A percentile compares a stretch with the other conserved stretches of the same genome.
Conservation (phyloP, 2,113 vertebrate genomes). For the Charadrius vociferus region DNA sequence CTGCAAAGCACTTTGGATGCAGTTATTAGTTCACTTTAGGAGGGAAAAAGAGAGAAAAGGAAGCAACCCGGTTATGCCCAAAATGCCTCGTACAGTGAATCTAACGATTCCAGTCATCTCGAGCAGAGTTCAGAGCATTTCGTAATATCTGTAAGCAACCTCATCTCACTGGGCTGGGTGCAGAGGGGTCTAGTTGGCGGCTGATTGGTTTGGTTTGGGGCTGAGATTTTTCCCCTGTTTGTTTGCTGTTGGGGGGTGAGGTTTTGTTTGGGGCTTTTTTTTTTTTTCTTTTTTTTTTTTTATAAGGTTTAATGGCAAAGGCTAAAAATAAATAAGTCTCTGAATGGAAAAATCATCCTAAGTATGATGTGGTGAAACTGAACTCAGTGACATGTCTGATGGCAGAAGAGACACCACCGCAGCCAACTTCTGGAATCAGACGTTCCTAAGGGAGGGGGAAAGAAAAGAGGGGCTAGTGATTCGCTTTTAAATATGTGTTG, state of each 20-base stretch:
- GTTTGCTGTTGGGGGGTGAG: not conserved
- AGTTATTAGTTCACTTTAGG: not conserved
- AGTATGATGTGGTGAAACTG: slow-evolving; percentile 69
- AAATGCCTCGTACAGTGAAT: slow-evolving; percentile 47
- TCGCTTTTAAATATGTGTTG: slow-evolving; percentile 45
- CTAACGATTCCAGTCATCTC: slow-evolving; percentile 50
- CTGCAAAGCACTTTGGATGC: not conserved
- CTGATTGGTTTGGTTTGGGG: not conserved
- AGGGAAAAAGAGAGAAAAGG: not conserved
- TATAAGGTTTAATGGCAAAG: slow-evolving; percentile 18
- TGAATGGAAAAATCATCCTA: slow-evolving; percentile 62
- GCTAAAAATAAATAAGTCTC: slow-evolving; percentile 71
- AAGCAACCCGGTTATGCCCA: slow-evolving; percentile 22
- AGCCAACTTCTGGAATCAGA: slow-evolving; percentile 71
- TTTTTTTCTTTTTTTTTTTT: not conserved
- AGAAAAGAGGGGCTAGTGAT: not conserved
- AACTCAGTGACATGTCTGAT: slow-evolving; percentile 73
- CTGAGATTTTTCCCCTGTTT: not conserved
- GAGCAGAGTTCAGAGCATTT: slow-evolving; percentile 74
- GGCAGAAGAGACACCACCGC: slow-evolving; percentile 62
- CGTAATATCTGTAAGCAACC: slow-evolving; percentile 65
- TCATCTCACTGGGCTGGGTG: slow-evolving; percentile 20
- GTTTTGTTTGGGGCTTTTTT: not conserved
- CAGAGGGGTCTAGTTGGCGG: not conserved
- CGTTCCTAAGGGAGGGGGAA: slow-evolving; percentile 23